These are phyloP conservation scores for Notothenia coriiceps DNA, from an alignment of 2,113 vertebrate species.

Conservation along the genomic window DNA sequence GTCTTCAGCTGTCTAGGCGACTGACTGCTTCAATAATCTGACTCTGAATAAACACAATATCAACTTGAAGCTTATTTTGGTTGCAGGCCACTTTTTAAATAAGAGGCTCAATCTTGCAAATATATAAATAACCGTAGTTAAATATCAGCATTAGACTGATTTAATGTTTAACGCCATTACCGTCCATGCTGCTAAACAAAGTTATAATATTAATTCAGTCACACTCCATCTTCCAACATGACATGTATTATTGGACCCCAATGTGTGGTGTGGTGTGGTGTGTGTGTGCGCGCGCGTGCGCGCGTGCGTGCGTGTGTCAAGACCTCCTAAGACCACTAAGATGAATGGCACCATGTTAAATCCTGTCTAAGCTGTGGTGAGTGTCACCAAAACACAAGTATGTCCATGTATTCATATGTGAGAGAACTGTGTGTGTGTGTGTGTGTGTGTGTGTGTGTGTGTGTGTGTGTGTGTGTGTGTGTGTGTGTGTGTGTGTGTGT, in stretches of 20 bases:
- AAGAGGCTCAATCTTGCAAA: neutral
- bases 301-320: slow-evolving; percentile 3
- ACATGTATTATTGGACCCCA: no score
- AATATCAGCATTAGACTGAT: slow-evolving; percentile 17
- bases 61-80: neutral
- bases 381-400: slow-evolving; percentile 62
- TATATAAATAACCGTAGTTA: neutral
- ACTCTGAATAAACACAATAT: no score
- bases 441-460: slow-evolving; percentile 17
- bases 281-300: slow-evolving; percentile 14
- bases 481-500: neutral
- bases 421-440: neutral
- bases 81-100: neutral
- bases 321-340: slow-evolving; percentile 44
- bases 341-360: slow-evolving; percentile 67
- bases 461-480: slow-evolving; percentile 12
- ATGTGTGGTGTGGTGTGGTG: slow-evolving; percentile 12
- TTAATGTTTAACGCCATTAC: slow-evolving; percentile 42
- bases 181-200: neutral
- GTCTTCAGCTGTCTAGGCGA: neutral
- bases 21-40: neutral
- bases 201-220: slow-evolving; percentile 14
- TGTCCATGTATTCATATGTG: neutral
- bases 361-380: slow-evolving; percentile 67
- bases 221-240: neutral